Evolutionary conservation across 2,888 invertebrate genomes (phyloP), one percentile per base, ranked within the genome.

Genomic region (Entomobrya proxima): DNA sequence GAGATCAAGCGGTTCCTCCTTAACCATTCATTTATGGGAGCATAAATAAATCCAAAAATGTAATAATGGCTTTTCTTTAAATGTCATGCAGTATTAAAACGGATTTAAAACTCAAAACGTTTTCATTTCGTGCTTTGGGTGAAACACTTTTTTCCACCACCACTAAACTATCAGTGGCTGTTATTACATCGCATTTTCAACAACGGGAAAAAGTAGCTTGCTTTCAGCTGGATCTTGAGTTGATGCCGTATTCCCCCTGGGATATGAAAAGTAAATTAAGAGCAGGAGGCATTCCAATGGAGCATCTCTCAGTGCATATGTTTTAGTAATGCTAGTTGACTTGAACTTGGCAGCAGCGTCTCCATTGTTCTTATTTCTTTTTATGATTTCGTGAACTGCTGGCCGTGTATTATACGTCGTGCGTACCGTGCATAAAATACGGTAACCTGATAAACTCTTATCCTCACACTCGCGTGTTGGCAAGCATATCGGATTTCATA

Each of bases 401-500:
- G 18, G 15, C 5, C 21, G 40, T 15, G n/a, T 47, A 27, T 15
- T 44, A 7, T 44, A n/a, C 72, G 13, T 44, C 13, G 9, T 44
- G 9, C 35, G 18, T n/a, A 32, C 2, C 30, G n/a, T 47, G 75
- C 11, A 64, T 61, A n/a, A 11, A 21, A 44, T 64, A 21, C 13
- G 72, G 84, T 79, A 85, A 85, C 85, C 75, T 78, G 85, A 85
- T 85, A 61, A 85, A 85, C 79, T 79, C 75, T 40, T 72, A 72
- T 78, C 35, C 76, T 72, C 72, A 37, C 76, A 44, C 82, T 87
- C 85, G 81, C 87, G 85, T 85, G 86, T 80, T 80, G 69, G 76
- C 61, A 55, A 81, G 52, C 85, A 77, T 77, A 87, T 87, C 87
- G 72, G 81, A 87, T 87, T 87, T 85, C 87, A 81, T 75, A 64